A percentile compares a stretch with the other conserved stretches of the same genome.
These are phyloP conservation scores for Macrotrachela quadricornifera DNA, from an alignment of 1,140 invertebrate species.

Conservation along the genomic window DNA sequence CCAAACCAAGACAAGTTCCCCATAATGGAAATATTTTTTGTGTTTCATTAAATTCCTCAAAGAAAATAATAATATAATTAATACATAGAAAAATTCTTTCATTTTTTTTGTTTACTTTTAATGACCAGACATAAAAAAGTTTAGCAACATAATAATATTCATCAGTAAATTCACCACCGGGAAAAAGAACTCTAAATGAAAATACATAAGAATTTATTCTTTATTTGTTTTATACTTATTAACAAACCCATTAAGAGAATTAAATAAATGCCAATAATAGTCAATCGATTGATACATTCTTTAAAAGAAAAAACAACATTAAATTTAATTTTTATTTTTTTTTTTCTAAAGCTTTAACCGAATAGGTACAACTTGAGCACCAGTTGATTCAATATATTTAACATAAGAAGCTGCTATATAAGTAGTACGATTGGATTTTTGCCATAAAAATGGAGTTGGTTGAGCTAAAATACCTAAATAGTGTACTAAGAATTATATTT, in stretches of 20 bases:
- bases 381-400: slow-evolving; percentile 56
- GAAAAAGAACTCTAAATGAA: slow-evolving; percentile 18
- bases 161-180: slow-evolving; percentile 16
- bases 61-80: slow-evolving; percentile 44
- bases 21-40: slow-evolving; percentile 47
- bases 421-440: slow-evolving; percentile 11
- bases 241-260: slow-evolving; percentile 30
- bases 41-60: slow-evolving; percentile 39
- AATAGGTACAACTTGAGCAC: slow-evolving; percentile 58
- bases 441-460: too few species aligned
- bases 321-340: slow-evolving; percentile 13
- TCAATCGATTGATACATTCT: slow-evolving; percentile 18
- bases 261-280: slow-evolving; percentile 30
- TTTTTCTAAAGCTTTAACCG: slow-evolving; percentile 34
- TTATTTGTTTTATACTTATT: not conserved
- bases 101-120: slow-evolving; percentile 48
- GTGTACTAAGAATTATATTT: too few species aligned
- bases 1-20: slow-evolving; percentile 69
- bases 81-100: slow-evolving; percentile 40
- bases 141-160: too few species aligned
- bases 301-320: too few species aligned
- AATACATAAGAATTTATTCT: not conserved
- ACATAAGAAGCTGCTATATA: slow-evolving; percentile 66
- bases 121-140: slow-evolving; percentile 24
- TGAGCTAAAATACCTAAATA: too few species aligned